Evolutionary conservation across 1,140 invertebrate species (phyloP).

Genomic region (Drosophila varians): DNA sequence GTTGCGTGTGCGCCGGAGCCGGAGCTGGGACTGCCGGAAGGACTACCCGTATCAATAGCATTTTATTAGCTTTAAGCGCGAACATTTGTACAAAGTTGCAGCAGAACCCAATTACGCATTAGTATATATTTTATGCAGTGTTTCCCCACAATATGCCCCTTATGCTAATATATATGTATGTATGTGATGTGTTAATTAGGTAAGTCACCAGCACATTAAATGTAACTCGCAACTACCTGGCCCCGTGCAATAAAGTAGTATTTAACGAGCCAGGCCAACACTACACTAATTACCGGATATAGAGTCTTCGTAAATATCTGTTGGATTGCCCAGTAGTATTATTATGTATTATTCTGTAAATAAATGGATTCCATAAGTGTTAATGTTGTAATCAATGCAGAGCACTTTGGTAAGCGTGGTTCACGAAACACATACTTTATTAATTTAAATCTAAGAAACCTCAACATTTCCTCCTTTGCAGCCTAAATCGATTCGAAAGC

Average conservation of each 20-base stretch:
- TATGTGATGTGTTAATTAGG: conserved; percentile 52
- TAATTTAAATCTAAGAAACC: neutral
- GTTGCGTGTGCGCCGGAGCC: neutral
- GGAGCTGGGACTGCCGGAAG: neutral
- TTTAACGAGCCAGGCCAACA: conserved; percentile 4
- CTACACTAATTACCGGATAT: conserved; percentile 7
- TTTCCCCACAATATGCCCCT: conserved; percentile 11
- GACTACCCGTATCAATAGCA: neutral
- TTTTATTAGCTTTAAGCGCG: neutral
- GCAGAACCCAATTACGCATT: conserved; percentile 7
- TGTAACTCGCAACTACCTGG: conserved; percentile 16
- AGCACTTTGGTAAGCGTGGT: neutral
- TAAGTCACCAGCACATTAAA: conserved; percentile 24
- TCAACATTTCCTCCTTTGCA: conserved; percentile 34
- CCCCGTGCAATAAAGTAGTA: conserved; percentile 30
- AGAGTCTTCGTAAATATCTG: conserved; percentile 21
- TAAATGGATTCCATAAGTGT: conserved; percentile 49
- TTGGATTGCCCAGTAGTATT: conserved; percentile 18
- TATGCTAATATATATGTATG: too few relatives aligned
- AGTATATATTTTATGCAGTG: conserved; percentile 6
- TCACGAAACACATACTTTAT: neutral
- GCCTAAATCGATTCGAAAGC: conserved; percentile 50
- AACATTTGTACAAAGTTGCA: conserved; percentile 10
- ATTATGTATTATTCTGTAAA: conserved; percentile 20
- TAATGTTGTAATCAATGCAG: neutral